Percentiles rank a stretch among this genome's conserved stretches.
Evolutionary conservation across 2,888 invertebrate genomes (phyloP).

Genomic region (Xestia c-nigrum): DNA sequence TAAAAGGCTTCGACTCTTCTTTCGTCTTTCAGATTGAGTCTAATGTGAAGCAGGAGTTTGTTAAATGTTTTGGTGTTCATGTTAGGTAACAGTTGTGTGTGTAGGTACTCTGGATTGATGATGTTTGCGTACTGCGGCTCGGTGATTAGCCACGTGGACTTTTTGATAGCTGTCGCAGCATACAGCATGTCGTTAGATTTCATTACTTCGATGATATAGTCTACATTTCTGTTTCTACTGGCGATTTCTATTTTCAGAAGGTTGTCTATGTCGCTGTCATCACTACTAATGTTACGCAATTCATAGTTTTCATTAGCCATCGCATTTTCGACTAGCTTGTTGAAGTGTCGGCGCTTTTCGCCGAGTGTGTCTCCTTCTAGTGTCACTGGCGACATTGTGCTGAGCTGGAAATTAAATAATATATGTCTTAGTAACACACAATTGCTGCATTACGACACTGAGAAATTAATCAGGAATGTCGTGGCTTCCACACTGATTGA

Average conservation of each 20-base stretch:
- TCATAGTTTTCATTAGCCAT: constrained; percentile 42
- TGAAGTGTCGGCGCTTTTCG: no score
- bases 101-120: constrained; percentile 80
- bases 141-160: constrained; percentile 79
- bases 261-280: constrained; percentile 75
- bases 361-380: no score
- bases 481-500: no score
- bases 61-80: constrained; percentile 79
- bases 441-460: no score
- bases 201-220: constrained; percentile 77
- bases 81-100: constrained; percentile 75
- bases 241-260: constrained; percentile 81
- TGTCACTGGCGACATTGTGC: no score
- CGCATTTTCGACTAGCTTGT: no score
- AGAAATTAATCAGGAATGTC: no score
- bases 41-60: constrained; percentile 79
- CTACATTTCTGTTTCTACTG: constrained; percentile 72
- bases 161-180: constrained; percentile 80
- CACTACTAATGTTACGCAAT: constrained; percentile 65
- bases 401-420: no score
- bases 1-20: constrained; percentile 80
- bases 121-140: constrained; percentile 78
- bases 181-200: constrained; percentile 81
- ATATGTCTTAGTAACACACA: no score
- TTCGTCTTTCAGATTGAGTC: constrained; percentile 79